Conservation (phyloP, 2,797 vertebrate genomes). For the Labeo calbasu region DNA sequence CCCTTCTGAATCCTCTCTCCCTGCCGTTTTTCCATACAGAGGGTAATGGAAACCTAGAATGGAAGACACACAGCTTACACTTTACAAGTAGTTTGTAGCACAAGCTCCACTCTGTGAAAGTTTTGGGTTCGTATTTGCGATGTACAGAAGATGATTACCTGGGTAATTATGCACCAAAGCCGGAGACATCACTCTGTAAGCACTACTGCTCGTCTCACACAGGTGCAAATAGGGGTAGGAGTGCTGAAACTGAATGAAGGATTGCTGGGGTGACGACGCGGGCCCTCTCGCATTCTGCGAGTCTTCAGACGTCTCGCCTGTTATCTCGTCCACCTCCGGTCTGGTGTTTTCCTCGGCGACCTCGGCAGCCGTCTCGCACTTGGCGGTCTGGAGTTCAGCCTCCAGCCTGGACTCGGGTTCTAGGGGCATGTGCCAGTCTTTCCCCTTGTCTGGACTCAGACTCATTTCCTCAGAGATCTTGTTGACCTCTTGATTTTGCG, state of each 20-base stretch:
- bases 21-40: slow-evolving; percentile 95
- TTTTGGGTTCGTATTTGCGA: not conserved
- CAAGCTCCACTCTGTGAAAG: not conserved
- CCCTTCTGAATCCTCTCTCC: slow-evolving; percentile 92
- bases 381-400: slow-evolving; percentile 85
- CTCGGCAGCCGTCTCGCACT: slow-evolving; percentile 79
- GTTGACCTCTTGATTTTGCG: slow-evolving; percentile 86
- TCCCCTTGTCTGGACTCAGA: slow-evolving; percentile 86
- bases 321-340: slow-evolving; percentile 79
- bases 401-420: slow-evolving; percentile 80
- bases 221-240: slow-evolving; percentile 94
- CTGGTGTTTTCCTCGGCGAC: slow-evolving; percentile 80
- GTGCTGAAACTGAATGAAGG: slow-evolving; percentile 97
- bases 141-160: slow-evolving; percentile 76
- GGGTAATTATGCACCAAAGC: slow-evolving; percentile 95
- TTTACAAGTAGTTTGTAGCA: not conserved
- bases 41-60: slow-evolving; percentile 93
- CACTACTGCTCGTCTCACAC: slow-evolving; percentile 89
- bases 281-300: slow-evolving; percentile 86
- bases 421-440: slow-evolving; percentile 84
- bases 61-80: not conserved
- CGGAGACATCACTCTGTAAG: slow-evolving; percentile 92
- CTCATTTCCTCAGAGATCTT: slow-evolving; percentile 89
- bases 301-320: slow-evolving; percentile 86
- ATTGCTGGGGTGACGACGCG: slow-evolving; percentile 92